phyloP scores from a whole-genome alignment of 37 sponge, comb jelly and placozoan genomes.

The Diacarnus erythraeanus region DNA sequence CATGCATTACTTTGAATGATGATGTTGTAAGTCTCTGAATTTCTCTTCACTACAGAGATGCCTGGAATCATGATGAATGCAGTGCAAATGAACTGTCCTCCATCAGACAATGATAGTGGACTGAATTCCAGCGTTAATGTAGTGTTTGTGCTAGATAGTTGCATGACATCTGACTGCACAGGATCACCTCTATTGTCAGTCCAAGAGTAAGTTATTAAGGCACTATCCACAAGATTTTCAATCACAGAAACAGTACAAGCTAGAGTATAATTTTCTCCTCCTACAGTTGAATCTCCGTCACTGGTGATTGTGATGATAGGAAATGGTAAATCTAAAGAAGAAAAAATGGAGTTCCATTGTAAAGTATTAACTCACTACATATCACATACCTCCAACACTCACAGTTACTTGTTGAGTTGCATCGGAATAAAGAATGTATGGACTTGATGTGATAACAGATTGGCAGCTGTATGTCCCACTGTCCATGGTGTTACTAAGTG shows the following conservation, averaged over 20 bases:
- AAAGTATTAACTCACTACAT: not conserved
- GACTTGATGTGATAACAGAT: not conserved
- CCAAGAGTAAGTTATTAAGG: not conserved
- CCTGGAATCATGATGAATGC: not conserved
- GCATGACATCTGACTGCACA: not conserved
- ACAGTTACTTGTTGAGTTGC: not conserved
- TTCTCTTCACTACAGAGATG: not conserved
- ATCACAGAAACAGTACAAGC: not conserved
- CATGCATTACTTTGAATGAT: slow-evolving; percentile 6
- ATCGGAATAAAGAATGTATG: not conserved
- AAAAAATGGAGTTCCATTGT: too few species aligned
- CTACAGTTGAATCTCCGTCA: slow-evolving; percentile 3
- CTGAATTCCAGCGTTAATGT: not conserved
- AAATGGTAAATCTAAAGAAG: not conserved
- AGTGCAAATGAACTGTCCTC: slow-evolving; percentile 1
- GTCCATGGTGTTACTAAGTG: not conserved
- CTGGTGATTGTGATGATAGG: slow-evolving; percentile 2
- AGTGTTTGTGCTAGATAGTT: not conserved
- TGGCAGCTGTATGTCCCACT: slow-evolving; percentile 2
- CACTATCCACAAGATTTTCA: not conserved
- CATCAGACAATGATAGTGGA: not conserved
- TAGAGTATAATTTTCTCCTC: slow-evolving; percentile 13
- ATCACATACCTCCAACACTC: slow-evolving; percentile 3
- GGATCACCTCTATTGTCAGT: not conserved
- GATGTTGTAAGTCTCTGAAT: not conserved